Base-by-base conservation (phyloP, 2,797 vertebrate genomes). In the Lepus oiostolus region DNA sequence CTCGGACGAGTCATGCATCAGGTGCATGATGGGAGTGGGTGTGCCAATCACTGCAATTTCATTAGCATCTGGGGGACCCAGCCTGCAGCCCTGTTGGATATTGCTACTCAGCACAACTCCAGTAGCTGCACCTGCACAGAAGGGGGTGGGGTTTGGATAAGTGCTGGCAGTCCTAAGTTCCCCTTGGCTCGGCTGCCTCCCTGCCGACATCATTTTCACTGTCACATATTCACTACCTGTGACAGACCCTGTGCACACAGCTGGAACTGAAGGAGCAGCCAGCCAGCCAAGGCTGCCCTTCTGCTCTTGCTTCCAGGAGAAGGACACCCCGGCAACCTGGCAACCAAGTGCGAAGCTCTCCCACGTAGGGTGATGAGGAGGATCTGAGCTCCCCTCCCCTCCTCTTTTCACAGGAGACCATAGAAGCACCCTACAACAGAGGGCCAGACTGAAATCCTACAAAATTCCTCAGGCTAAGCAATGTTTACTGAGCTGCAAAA, bases 301-400 rank as follows among this genome's bases (percentile, higher is more conserved):
- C 42, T 5, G 1, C 30, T 82, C 67, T 52, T 28, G 6, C 17
- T 54, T 58, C n/a, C 24, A 80, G 60, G 82, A 90, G 42, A 65
- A 0, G 0, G n/a, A 6, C 22, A 26, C 5, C 75, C 35, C 3
- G 10, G 47, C 12, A 0, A 26, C 62, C 35, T 3, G 10, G 47
- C 12, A 0, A 26, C 52, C 63, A 35, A 7, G 52, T 13, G 5
- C 32, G 22, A 32, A 50, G 3, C 30, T 14, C 9, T 68, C 72
- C 54, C 16, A 62, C 11, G 5, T 0, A 0, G 7, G 17, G 14
- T 2, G 2, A 52, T 30, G 5, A 47, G 42, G 60, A 26, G 2
- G 42, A 5, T n/a, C 83, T 74, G 74, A 17, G 3, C 22, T 42
- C 38, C 54, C 38, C 35, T 58, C 16, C 26, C 19, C 2, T 0